A percentile compares a stretch with the other conserved stretches of the same genome.
phyloP scores from a whole-genome alignment of 2,888 invertebrate species.

The Plusia festucae region DNA sequence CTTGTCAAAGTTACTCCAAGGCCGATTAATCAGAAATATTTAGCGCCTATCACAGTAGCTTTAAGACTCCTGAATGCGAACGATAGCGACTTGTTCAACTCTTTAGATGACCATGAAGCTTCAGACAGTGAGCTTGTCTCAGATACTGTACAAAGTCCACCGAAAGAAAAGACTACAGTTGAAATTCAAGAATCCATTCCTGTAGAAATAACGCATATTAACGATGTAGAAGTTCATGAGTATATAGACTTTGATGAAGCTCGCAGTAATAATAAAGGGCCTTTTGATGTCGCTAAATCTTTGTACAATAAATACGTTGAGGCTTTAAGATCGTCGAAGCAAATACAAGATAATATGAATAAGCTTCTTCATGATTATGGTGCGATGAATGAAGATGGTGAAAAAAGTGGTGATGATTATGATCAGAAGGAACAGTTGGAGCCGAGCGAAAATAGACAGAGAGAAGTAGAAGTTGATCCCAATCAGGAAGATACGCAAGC shows the following conservation, averaged over 20 bases:
- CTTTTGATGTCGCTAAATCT: slow-evolving; percentile 70
- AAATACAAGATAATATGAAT: slow-evolving; percentile 74
- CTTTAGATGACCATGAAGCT: slow-evolving; percentile 78
- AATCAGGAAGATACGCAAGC: slow-evolving; percentile 64
- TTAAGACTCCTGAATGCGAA: slow-evolving; percentile 86
- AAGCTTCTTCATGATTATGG: slow-evolving; percentile 72
- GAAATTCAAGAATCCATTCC: slow-evolving; percentile 92
- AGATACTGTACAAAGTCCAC: slow-evolving; percentile 77
- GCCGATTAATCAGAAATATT: slow-evolving; percentile 87
- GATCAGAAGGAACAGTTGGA: slow-evolving; percentile 73
- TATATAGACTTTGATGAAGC: slow-evolving; percentile 83
- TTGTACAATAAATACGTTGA: slow-evolving; percentile 78
- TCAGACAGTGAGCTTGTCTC: slow-evolving; percentile 81
- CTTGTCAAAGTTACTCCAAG: slow-evolving; percentile 87
- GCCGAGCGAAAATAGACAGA: slow-evolving; percentile 75
- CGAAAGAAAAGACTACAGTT: slow-evolving; percentile 87
- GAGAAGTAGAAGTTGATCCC: slow-evolving; percentile 72
- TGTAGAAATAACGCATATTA: slow-evolving; percentile 85
- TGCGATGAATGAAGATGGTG: slow-evolving; percentile 75
- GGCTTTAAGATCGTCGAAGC: slow-evolving; percentile 78
- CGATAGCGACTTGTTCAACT: slow-evolving; percentile 77
- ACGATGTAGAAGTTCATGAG: slow-evolving; percentile 83
- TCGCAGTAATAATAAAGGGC: slow-evolving; percentile 72
- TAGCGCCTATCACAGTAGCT: slow-evolving; percentile 90
- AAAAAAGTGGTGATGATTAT: slow-evolving; percentile 59